phyloP scores from a whole-genome alignment of 2,888 invertebrate species.

The Torymus texanus region DNA sequence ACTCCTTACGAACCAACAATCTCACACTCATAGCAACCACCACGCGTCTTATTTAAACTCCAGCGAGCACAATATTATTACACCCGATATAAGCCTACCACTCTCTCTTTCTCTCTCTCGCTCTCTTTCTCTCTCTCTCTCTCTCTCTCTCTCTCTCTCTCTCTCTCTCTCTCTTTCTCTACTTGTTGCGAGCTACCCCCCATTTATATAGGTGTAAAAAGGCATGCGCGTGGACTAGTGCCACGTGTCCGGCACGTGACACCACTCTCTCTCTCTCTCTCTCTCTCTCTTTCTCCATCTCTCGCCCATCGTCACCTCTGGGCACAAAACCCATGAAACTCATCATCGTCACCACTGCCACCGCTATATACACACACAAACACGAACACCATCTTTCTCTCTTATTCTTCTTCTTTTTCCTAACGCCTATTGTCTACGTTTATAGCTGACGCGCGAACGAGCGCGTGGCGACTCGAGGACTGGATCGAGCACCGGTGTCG shows the following conservation, averaged over 20 bases:
- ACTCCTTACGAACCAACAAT: neutral
- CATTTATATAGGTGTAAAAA: slow-evolving; percentile 44
- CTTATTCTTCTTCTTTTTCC: too few relatives aligned
- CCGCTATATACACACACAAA: too few relatives aligned
- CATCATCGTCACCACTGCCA: neutral
- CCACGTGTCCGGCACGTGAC: slow-evolving; percentile 67
- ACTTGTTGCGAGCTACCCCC: slow-evolving; percentile 39
- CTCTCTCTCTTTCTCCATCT: slow-evolving; percentile 1
- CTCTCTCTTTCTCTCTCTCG: neutral
- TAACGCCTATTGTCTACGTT: too few relatives aligned
- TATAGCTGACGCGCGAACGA: too few relatives aligned
- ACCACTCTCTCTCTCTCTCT: neutral
- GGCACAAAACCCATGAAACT: neutral
- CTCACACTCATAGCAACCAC: too few relatives aligned
- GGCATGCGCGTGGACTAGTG: slow-evolving; percentile 61
- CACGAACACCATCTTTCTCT: too few relatives aligned
- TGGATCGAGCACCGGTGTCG: too few relatives aligned
- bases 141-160: neutral
- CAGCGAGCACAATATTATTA: slow-evolving; percentile 56
- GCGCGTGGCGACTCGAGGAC: too few relatives aligned
- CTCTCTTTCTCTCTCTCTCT: slow-evolving; percentile 8
- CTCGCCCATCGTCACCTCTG: slow-evolving; percentile 14
- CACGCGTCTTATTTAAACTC: slow-evolving; percentile 40
- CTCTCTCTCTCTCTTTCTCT: slow-evolving; percentile 3
- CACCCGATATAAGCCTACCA: slow-evolving; percentile 3